These are phyloP conservation scores for Aricia agestis DNA, from an alignment of 1,140 invertebrate species.

Conservation along the genomic window DNA sequence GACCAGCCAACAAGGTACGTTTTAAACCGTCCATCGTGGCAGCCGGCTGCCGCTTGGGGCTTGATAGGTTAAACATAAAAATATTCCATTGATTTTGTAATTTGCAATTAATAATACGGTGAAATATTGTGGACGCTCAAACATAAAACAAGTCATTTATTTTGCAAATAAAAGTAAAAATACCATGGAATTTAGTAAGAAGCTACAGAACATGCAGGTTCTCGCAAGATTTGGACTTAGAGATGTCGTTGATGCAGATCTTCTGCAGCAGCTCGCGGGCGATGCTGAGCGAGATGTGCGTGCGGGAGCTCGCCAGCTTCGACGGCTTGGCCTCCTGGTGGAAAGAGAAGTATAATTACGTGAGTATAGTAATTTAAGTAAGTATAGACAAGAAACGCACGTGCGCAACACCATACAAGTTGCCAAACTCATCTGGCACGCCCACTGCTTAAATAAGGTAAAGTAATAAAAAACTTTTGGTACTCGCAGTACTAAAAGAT, in stretches of 20 bases:
- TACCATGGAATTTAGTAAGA: not conserved
- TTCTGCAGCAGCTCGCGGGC: slow-evolving; percentile 89
- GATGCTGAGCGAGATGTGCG: slow-evolving; percentile 84
- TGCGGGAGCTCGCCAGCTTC: slow-evolving; percentile 79
- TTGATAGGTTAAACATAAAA: not conserved
- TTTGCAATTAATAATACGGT: too few relatives aligned
- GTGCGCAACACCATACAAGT: too few relatives aligned
- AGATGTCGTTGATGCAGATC: slow-evolving; percentile 90
- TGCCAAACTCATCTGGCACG: too few relatives aligned
- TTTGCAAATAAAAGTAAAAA: not conserved
- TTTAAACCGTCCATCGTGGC: too few relatives aligned
- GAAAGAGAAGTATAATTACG: not conserved
- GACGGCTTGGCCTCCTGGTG: slow-evolving; percentile 72
- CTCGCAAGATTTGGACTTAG: slow-evolving; percentile 93
- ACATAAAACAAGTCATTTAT: not conserved
- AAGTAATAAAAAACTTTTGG: too few relatives aligned
- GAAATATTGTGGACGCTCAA: too few relatives aligned
- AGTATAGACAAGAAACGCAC: too few relatives aligned
- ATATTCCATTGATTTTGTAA: too few relatives aligned
- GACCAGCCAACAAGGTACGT: not conserved
- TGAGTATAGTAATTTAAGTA: too few relatives aligned
- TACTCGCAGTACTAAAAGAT: too few relatives aligned
- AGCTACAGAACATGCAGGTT: slow-evolving; percentile 90
- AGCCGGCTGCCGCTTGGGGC: too few relatives aligned
- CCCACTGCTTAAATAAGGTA: too few relatives aligned